Evolutionary conservation across 1,140 invertebrate genomes (phyloP).

Genomic region (Andricus grossulariae): DNA sequence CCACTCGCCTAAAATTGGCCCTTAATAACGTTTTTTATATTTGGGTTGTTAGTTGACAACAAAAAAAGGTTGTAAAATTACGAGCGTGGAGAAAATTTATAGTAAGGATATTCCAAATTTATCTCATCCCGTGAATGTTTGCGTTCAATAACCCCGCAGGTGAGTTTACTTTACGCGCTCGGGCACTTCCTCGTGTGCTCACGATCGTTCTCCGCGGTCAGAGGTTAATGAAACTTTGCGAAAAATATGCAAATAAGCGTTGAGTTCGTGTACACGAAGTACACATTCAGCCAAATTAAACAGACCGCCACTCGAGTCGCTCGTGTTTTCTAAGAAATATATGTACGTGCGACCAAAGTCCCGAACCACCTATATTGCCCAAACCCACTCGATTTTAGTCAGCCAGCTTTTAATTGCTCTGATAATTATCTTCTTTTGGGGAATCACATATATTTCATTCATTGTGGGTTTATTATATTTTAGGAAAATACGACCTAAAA

Average conservation of each 20-base stretch:
- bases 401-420: not conserved
- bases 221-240: slow-evolving; percentile 29
- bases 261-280: not conserved
- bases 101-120: slow-evolving; percentile 26
- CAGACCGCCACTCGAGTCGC: not conserved
- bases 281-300: slow-evolving; percentile 25
- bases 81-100: slow-evolving; percentile 17
- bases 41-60: not conserved
- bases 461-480: no score
- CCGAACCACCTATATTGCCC: not conserved
- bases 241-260: slow-evolving; percentile 30
- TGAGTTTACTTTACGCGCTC: slow-evolving; percentile 30
- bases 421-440: no score
- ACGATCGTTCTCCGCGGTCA: not conserved
- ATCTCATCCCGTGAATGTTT: slow-evolving; percentile 9
- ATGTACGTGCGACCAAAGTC: not conserved
- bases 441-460: no score
- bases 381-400: not conserved
- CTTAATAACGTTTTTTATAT: slow-evolving; percentile 6
- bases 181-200: not conserved
- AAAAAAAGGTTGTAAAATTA: not conserved
- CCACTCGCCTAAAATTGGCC: not conserved
- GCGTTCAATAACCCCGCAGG: slow-evolving; percentile 26
- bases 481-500: no score
- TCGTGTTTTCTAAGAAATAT: slow-evolving; percentile 1